Evolutionary conservation across 53 echinoderm and acorn worm species (phyloP).

Genomic region (Luidia sarsii): DNA sequence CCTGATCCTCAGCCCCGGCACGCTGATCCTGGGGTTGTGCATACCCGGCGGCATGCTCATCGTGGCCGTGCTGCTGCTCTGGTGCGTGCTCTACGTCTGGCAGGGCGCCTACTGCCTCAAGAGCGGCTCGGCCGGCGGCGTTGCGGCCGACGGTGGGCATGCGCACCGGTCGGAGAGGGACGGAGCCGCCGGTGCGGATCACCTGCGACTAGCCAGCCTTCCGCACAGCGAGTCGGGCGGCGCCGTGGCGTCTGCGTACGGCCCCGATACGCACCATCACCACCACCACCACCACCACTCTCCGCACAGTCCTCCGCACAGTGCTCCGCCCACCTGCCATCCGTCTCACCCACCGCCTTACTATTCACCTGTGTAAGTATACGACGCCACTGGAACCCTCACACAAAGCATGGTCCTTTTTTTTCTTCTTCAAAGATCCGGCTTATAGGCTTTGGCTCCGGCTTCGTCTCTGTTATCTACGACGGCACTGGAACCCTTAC

Average conservation of each 20-base stretch:
- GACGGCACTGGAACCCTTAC: too few species aligned
- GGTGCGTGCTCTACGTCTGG: conserved; percentile 29
- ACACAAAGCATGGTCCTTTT: too few species aligned
- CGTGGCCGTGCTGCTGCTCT: background rate
- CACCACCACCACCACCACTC: background rate
- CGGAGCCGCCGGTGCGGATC: background rate
- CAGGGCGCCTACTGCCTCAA: background rate
- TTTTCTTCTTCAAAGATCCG: too few species aligned
- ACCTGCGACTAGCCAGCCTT: background rate
- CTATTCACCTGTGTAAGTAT: conserved; percentile 29
- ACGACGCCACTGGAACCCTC: too few species aligned
- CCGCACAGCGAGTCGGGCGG: background rate
- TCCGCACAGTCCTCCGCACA: background rate
- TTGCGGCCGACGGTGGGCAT: background rate
- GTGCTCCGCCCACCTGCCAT: too few species aligned
- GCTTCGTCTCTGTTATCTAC: too few species aligned
- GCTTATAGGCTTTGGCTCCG: too few species aligned
- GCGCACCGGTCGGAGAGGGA: background rate
- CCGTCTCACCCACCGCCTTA: conserved; percentile 2
- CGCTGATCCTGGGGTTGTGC: background rate
- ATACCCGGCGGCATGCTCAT: conserved; percentile 24
- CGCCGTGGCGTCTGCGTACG: conserved; percentile 23
- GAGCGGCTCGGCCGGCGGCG: background rate
- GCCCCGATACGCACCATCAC: conserved; percentile 14
- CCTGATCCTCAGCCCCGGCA: conserved; percentile 2